phyloP scores from a whole-genome alignment of 2,888 invertebrate species.

The Gastracanthus pulcherrimus region DNA sequence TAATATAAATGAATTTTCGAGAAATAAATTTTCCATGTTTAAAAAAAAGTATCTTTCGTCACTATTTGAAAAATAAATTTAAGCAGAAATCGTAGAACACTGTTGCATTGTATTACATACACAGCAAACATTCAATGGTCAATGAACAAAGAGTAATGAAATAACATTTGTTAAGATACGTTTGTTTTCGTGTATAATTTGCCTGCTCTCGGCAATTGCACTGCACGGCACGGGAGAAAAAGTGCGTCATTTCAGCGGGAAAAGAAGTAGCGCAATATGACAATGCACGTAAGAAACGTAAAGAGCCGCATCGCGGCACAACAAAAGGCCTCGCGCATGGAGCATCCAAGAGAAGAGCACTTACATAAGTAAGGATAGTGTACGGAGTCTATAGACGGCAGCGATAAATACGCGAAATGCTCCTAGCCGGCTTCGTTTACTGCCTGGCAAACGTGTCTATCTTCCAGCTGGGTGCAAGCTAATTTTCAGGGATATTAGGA shows the following conservation, averaged over 20 bases:
- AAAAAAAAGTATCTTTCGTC: too few relatives aligned
- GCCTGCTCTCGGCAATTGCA: background rate
- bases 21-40: too few relatives aligned
- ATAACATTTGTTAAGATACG: background rate
- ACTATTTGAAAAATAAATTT: too few relatives aligned
- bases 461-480: background rate
- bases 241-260: background rate
- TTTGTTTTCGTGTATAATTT: background rate
- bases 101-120: too few relatives aligned
- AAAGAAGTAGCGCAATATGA: constrained; percentile 27
- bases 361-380: constrained; percentile 20
- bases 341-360: background rate
- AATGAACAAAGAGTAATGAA: background rate
- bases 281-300: background rate
- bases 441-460: background rate
- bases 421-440: background rate
- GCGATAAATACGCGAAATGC: constrained; percentile 28
- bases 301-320: background rate
- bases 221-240: background rate
- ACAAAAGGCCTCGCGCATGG: constrained; percentile 20
- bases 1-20: too few relatives aligned
- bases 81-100: too few relatives aligned
- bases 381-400: background rate
- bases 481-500: constrained; percentile 23
- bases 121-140: too few relatives aligned